A percentile compares a stretch with the other conserved stretches of the same genome.
phyloP scores from a whole-genome alignment of 2,797 vertebrate species.

The Coreius guichenoti region DNA sequence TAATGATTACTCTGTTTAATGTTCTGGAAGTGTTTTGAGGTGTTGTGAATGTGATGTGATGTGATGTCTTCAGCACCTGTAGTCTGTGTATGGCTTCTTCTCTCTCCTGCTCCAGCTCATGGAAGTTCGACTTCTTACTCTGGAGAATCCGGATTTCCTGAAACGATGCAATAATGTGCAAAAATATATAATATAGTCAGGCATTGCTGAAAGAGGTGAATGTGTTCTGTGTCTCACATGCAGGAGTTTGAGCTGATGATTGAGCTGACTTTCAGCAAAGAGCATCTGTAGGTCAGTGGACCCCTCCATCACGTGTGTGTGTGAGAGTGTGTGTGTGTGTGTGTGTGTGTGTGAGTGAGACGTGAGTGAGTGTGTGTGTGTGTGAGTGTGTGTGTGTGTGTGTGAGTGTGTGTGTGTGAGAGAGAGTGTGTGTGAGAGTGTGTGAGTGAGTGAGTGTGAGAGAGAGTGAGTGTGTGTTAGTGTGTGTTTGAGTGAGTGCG shows the following conservation, averaged over 20 bases:
- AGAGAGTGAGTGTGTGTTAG: too few species aligned
- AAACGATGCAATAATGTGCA: constrained; percentile 26
- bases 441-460: too few species aligned
- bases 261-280: not conserved
- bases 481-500: not conserved
- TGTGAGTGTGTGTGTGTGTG: too few species aligned
- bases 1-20: too few species aligned
- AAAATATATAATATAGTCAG: not conserved
- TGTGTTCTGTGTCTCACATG: not conserved
- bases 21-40: too few species aligned
- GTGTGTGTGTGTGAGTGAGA: not conserved
- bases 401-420: too few species aligned
- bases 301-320: not conserved
- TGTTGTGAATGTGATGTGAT: not conserved
- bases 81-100: constrained; percentile 90
- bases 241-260: not conserved
- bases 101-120: constrained; percentile 81
- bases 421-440: too few species aligned
- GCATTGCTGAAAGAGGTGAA: not conserved
- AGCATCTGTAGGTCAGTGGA: not conserved
- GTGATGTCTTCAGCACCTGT: constrained; percentile 68
- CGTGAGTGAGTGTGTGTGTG: not conserved
- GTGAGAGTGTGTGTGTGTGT: not conserved
- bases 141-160: constrained; percentile 94
- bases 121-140: constrained; percentile 82